These are phyloP conservation scores for Ascaphus truei DNA, from an alignment of 2,113 vertebrate species.

Conservation along the genomic window DNA sequence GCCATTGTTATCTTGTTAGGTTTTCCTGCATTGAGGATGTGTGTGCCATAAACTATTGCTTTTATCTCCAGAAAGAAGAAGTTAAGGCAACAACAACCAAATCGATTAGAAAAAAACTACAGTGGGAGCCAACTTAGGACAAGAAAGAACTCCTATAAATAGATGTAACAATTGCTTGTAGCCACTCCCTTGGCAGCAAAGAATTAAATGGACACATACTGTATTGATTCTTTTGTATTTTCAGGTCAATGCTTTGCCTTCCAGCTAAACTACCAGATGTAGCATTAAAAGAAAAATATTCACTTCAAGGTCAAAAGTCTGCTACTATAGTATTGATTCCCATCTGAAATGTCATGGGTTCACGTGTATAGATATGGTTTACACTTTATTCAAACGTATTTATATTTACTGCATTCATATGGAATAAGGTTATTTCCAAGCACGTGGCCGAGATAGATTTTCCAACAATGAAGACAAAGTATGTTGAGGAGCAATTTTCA, in stretches of 20 bases:
- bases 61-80: neutral
- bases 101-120: too few species aligned
- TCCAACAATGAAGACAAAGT: too few species aligned
- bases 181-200: neutral
- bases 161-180: constrained; percentile 1
- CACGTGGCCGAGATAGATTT: too few species aligned
- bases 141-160: neutral
- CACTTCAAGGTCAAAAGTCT: neutral
- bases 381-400: too few species aligned
- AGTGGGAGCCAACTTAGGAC: neutral
- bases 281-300: neutral
- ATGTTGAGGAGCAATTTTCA: too few species aligned
- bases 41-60: neutral
- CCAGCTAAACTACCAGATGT: neutral
- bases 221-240: constrained; percentile 24
- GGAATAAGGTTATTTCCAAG: too few species aligned
- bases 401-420: too few species aligned
- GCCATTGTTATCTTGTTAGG: too few species aligned
- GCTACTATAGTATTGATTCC: neutral
- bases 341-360: neutral
- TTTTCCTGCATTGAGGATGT: too few species aligned
- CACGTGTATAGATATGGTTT: neutral
- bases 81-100: too few species aligned
- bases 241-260: neutral
- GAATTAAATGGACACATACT: constrained; percentile 8